Evolutionary conservation across 2,797 vertebrate genomes (phyloP).

Genomic region (Strix occidentalis): DNA sequence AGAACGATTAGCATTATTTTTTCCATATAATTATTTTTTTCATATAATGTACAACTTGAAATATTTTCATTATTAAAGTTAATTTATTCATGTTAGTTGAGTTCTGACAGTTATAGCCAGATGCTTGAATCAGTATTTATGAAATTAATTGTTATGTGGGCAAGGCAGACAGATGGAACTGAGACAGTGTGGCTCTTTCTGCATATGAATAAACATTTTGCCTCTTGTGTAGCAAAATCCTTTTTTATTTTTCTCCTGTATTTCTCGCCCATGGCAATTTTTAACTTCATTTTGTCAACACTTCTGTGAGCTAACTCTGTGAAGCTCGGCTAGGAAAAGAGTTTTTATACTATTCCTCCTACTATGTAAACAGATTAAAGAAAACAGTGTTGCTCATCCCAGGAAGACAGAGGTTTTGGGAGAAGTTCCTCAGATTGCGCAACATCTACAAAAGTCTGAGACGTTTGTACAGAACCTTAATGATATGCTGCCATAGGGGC

Average conservation of each 20-base stretch:
- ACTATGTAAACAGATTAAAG: neutral
- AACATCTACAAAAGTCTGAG: neutral
- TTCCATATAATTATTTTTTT: neutral
- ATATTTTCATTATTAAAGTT: conserved; percentile 16
- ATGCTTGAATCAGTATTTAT: conserved; percentile 30
- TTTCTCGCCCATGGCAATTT: neutral
- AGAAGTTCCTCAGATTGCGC: neutral
- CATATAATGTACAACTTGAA: neutral
- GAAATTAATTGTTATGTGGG: conserved; percentile 18
- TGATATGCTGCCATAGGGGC: neutral
- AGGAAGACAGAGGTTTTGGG: neutral
- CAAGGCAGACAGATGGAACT: conserved; percentile 16
- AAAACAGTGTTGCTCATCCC: neutral
- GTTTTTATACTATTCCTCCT: neutral
- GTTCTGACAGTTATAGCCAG: conserved; percentile 19
- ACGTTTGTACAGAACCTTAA: neutral
- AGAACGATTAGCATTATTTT: neutral
- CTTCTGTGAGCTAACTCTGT: neutral
- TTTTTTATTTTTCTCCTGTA: neutral
- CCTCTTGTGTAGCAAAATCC: neutral
- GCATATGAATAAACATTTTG: conserved; percentile 25
- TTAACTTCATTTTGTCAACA: neutral
- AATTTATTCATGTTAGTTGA: conserved; percentile 2
- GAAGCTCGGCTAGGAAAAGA: neutral
- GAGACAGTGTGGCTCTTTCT: neutral